A percentile compares a stretch with the other conserved stretches of the same genome.
Evolutionary conservation across 2,113 vertebrate species (phyloP).

Genomic region (Ammodytes marinus): DNA sequence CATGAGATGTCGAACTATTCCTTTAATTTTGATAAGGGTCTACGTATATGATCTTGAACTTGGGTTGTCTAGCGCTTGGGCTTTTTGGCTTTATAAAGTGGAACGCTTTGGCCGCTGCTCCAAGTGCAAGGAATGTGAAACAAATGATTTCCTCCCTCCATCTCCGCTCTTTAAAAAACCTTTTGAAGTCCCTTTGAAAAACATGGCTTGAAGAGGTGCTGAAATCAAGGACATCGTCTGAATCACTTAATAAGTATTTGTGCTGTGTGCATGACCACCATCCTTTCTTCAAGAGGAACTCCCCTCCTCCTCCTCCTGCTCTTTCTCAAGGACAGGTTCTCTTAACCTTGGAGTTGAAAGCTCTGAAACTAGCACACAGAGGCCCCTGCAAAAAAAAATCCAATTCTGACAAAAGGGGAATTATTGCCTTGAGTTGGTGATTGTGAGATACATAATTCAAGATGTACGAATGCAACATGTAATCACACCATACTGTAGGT

Average conservation of each 20-base stretch:
- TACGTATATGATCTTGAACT: slow-evolving; percentile 38
- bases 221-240: slow-evolving; percentile 78
- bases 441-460: slow-evolving; percentile 27
- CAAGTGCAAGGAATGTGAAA: slow-evolving; percentile 72
- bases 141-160: slow-evolving; percentile 79
- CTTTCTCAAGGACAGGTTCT: slow-evolving; percentile 74
- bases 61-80: slow-evolving; percentile 11
- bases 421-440: slow-evolving; percentile 49
- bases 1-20: not conserved
- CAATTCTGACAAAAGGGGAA: slow-evolving; percentile 14
- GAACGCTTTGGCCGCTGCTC: slow-evolving; percentile 54
- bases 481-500: slow-evolving; percentile 8
- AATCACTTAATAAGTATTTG: slow-evolving; percentile 75
- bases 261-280: slow-evolving; percentile 66
- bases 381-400: slow-evolving; percentile 31
- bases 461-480: slow-evolving; percentile 5
- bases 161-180: slow-evolving; percentile 59
- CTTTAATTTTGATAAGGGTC: slow-evolving; percentile 26
- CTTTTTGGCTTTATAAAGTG: slow-evolving; percentile 54
- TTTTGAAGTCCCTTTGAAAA: slow-evolving; percentile 78
- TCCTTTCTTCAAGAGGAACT: slow-evolving; percentile 55
- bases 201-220: slow-evolving; percentile 73
- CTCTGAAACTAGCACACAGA: slow-evolving; percentile 51
- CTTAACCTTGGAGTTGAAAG: slow-evolving; percentile 73
- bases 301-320: slow-evolving; percentile 53